These are phyloP conservation scores for Macrosteles quadrilineatus DNA, from an alignment of 1,140 invertebrate genomes.

Conservation along the genomic window DNA sequence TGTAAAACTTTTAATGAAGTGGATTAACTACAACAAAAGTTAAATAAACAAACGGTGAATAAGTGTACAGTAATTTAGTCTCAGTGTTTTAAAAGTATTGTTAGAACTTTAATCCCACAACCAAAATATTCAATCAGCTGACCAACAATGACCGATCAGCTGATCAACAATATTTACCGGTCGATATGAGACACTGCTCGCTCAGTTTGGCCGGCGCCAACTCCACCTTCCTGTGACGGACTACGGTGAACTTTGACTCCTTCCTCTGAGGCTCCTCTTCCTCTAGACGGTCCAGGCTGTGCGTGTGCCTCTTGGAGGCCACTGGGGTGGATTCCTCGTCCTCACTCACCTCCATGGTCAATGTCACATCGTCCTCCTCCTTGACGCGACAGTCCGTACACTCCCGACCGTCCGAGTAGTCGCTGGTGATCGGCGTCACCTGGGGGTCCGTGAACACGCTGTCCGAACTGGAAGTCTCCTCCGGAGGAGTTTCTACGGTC, in stretches of 20 bases:
- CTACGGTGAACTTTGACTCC: slow-evolving; percentile 35
- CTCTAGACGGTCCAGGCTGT: neutral
- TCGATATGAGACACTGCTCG: slow-evolving; percentile 27
- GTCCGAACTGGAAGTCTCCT: slow-evolving; percentile 33
- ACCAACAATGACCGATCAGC: too few relatives aligned
- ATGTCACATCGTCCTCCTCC: slow-evolving; percentile 15
- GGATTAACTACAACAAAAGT: too few relatives aligned
- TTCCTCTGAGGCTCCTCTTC: neutral
- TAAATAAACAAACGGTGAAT: too few relatives aligned
- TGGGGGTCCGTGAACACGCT: slow-evolving; percentile 38
- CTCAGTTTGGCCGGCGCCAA: slow-evolving; percentile 34
- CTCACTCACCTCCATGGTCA: slow-evolving; percentile 15
- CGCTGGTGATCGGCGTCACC: slow-evolving; percentile 34
- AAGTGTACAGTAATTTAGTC: too few relatives aligned
- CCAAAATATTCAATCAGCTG: too few relatives aligned
- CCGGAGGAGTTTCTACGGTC: neutral
- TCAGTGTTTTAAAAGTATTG: too few relatives aligned
- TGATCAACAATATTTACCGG: too few relatives aligned
- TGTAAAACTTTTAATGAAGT: too few relatives aligned
- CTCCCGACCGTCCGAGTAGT: slow-evolving; percentile 31
- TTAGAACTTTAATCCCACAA: too few relatives aligned
- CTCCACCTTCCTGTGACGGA: slow-evolving; percentile 38
- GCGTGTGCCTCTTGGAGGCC: neutral
- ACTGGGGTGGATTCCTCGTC: slow-evolving; percentile 21
- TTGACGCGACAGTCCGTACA: slow-evolving; percentile 5